Base-by-base conservation (phyloP, 2,113 vertebrate species). In the Mola mola region DNA sequence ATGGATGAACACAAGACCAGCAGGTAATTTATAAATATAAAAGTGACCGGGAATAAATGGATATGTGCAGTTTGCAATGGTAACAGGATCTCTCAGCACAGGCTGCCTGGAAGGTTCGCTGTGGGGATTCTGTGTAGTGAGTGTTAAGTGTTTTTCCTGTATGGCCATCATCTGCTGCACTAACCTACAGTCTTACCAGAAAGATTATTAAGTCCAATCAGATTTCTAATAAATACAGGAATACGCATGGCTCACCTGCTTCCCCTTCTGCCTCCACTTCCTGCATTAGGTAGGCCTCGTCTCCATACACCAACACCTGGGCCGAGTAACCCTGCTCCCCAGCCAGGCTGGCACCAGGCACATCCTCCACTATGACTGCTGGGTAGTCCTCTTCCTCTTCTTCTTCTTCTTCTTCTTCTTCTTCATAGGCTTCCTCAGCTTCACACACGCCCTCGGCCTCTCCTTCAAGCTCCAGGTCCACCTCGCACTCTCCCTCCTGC, bases 261-360 rank as follows among this genome's bases (percentile, higher is more conserved):
- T 94, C 95, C 83, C 78, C 90, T 87, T 96, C 94, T 1, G 95
- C 95, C 87, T 96, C 95, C 87, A 96, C 94, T 81, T 95, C 96
- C 88, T 98, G 94, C 93, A 99, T 94, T 83, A 96, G 85, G 49
- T 94, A 95, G 6, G 92, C 93, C 75, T 94, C 93, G 25, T 96
- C 94, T 36, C 94, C 93, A 37, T 93, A 98, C 76, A 98, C 92
- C 82, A 96, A 79, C 72, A 98, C 93, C 88, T 97, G 95, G 61
- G 95, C 93, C 10, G 95, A 92, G 6, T 95, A 96, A 72, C 92
- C 93, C 78, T 94, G 93, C 84, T 94, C 94, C 75, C 56, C 77
- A 1, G 47, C 8, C 40, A 95, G 74, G 72, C 87, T 86, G 62
- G 93, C 93, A 28, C 93, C 92, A 36, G 94, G 94, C 15, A 96